Percentiles rank a stretch among this genome's conserved stretches.
These are phyloP conservation scores for Chromobotia macracanthus DNA, from an alignment of 2,797 vertebrate species.

Conservation along the genomic window DNA sequence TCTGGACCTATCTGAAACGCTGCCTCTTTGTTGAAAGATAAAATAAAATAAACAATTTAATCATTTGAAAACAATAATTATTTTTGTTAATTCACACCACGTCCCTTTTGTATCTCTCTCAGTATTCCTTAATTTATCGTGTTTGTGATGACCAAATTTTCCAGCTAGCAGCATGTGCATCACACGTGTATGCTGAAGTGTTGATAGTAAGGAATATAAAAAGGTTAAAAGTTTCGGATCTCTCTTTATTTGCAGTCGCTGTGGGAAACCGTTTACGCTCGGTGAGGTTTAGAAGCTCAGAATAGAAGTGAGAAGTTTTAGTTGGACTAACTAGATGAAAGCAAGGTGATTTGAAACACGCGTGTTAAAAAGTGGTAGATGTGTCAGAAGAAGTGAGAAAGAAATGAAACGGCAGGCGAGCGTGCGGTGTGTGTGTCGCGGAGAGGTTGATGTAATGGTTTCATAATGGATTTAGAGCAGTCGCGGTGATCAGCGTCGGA, in stretches of 20 bases:
- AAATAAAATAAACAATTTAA: not conserved
- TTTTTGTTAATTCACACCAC: conserved; percentile 29
- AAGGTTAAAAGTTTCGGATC: not conserved
- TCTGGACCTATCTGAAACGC: not conserved
- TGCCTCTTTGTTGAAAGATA: not conserved
- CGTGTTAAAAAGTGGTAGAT: conserved; percentile 12
- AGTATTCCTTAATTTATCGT: conserved; percentile 39
- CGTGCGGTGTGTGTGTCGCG: conserved; percentile 24
- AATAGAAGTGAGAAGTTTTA: not conserved
- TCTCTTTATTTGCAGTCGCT: conserved; percentile 12
- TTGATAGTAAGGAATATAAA: conserved; percentile 12
- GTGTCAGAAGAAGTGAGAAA: conserved; percentile 9
- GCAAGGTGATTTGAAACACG: not conserved
- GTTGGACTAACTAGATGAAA: conserved; percentile 4
- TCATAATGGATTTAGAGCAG: conserved; percentile 46
- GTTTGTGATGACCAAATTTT: conserved; percentile 44
- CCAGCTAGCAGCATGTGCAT: conserved; percentile 32
- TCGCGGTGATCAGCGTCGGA: conserved; percentile 31
- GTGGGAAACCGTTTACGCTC: not conserved
- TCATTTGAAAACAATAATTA: not conserved
- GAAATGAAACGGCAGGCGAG: not conserved
- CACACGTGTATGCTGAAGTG: conserved; percentile 18
- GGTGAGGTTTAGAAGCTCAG: not conserved
- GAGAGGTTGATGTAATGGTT: conserved; percentile 39
- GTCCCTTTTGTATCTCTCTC: conserved; percentile 10